Evolutionary conservation across 2,888 invertebrate genomes (phyloP).

Genomic region (Eudasyphora cyanicolor): DNA sequence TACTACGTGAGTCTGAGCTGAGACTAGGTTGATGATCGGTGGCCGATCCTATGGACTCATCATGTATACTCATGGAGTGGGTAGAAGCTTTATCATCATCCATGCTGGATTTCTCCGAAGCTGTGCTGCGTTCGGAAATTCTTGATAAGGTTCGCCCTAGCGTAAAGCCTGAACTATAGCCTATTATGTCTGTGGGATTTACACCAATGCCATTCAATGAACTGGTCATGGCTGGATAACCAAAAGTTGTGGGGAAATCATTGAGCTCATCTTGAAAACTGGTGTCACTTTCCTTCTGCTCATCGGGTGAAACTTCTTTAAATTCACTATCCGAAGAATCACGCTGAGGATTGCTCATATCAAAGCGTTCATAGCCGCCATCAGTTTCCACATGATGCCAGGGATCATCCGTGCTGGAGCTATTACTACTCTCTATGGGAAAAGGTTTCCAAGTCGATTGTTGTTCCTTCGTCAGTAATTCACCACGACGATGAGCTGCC

Average conservation of each 20-base stretch:
- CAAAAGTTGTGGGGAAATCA: slow-evolving; percentile 88
- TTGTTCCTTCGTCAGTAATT: slow-evolving; percentile 83
- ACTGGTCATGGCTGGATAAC: slow-evolving; percentile 84
- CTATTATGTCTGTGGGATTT: slow-evolving; percentile 85
- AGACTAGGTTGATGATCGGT: slow-evolving; percentile 92
- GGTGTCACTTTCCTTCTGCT: slow-evolving; percentile 82
- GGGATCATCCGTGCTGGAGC: slow-evolving; percentile 92
- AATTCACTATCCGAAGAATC: slow-evolving; percentile 78
- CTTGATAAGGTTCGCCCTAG: slow-evolving; percentile 89
- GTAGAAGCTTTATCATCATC: slow-evolving; percentile 93
- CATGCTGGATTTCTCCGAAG: slow-evolving; percentile 92
- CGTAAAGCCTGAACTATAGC: slow-evolving; percentile 88
- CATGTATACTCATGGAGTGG: slow-evolving; percentile 90
- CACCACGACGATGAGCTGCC: slow-evolving; percentile 85
- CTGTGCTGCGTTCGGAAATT: slow-evolving; percentile 93
- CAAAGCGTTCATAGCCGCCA: slow-evolving; percentile 81
- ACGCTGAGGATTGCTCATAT: slow-evolving; percentile 77
- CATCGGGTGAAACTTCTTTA: slow-evolving; percentile 81
- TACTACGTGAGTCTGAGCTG: slow-evolving; percentile 91
- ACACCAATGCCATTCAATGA: slow-evolving; percentile 81
- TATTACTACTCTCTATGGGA: slow-evolving; percentile 91
- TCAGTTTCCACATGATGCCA: slow-evolving; percentile 89
- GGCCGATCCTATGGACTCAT: slow-evolving; percentile 88
- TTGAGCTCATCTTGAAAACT: slow-evolving; percentile 88
- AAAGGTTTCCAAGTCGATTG: slow-evolving; percentile 92